Evolutionary conservation across 2,113 vertebrate species (phyloP).

Genomic region (Meles meles): DNA sequence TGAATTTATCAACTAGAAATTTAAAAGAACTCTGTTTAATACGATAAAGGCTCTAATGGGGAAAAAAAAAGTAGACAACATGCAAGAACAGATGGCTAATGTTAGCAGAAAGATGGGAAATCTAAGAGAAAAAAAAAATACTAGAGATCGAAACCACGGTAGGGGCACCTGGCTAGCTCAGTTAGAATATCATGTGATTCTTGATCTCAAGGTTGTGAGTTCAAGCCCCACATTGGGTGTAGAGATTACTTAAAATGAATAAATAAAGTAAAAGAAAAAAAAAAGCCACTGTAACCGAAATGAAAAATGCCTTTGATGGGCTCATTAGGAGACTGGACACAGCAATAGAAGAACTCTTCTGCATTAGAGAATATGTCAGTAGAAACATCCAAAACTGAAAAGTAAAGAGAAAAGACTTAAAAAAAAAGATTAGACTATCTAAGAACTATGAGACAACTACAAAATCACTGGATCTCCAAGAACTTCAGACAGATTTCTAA

Average conservation of each 20-base stretch:
- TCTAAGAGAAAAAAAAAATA: not conserved
- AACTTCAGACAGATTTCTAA: not conserved
- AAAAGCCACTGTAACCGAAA: not conserved
- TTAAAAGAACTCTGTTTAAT: not conserved
- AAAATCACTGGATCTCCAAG: not conserved
- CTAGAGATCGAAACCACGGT: not conserved
- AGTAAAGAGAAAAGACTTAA: not conserved
- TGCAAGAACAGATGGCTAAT: not conserved
- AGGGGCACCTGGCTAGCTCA: not conserved
- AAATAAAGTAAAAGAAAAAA: not conserved
- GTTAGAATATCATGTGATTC: not conserved
- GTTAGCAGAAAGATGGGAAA: not conserved
- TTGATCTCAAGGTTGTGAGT: not conserved
- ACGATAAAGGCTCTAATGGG: not conserved
- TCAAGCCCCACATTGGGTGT: not conserved
- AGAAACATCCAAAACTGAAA: not conserved
- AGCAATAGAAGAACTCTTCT: not conserved
- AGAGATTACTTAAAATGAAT: not conserved
- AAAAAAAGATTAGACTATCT: not conserved
- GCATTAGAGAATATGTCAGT: not conserved
- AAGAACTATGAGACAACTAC: not conserved
- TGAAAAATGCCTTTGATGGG: not conserved
- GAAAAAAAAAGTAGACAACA: not conserved
- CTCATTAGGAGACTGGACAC: not conserved
- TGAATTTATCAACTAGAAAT: not conserved